These are phyloP conservation scores for Machaerirhynchus nigripectus DNA, from an alignment of 2,113 vertebrate genomes.

Conservation along the genomic window DNA sequence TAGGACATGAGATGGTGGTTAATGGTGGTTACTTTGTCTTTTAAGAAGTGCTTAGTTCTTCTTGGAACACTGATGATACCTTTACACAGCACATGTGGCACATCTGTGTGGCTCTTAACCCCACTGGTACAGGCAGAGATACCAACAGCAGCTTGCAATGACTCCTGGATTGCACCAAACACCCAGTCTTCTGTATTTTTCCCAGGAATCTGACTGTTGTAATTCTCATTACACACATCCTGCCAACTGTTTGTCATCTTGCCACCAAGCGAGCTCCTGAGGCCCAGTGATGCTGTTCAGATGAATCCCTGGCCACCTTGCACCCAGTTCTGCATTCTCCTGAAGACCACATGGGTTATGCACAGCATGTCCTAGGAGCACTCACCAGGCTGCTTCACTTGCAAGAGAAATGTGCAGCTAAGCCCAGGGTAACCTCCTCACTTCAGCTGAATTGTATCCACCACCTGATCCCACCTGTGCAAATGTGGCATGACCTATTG, in stretches of 20 bases:
- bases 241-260: neutral
- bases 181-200: neutral
- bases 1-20: neutral
- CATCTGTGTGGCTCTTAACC: neutral
- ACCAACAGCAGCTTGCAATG: neutral
- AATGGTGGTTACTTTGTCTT: neutral
- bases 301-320: neutral
- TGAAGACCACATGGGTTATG: neutral
- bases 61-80: neutral
- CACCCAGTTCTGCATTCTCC: neutral
- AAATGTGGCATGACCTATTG: neutral
- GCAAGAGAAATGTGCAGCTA: neutral
- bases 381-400: neutral
- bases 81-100: neutral
- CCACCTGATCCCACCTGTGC: neutral
- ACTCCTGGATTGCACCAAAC: neutral
- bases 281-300: neutral
- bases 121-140: too few species aligned
- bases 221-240: neutral
- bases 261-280: neutral
- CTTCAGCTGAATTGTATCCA: neutral
- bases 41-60: neutral
- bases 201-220: neutral
- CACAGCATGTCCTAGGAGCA: neutral
- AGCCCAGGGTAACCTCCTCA: neutral